Conservation (phyloP, 2,797 vertebrate species). For the Graptemys geographica region DNA sequence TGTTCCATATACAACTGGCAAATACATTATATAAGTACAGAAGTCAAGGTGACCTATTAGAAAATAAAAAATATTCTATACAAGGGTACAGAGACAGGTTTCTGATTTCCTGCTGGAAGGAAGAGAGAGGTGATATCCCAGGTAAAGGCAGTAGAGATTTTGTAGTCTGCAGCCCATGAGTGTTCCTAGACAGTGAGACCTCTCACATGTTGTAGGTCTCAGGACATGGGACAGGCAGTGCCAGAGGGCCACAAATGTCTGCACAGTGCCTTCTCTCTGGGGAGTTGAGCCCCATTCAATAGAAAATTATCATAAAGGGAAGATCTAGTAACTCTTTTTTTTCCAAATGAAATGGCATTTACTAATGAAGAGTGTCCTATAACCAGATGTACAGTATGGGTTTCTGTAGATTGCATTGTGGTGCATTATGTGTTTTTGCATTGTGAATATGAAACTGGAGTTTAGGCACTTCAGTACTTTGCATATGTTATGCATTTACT, state of each 20-base stretch:
- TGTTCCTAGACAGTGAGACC: background rate
- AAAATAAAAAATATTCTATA: background rate
- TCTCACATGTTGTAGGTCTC: background rate
- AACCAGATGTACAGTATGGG: background rate
- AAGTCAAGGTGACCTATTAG: background rate
- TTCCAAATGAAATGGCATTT: background rate
- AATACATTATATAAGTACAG: background rate
- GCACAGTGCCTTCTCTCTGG: background rate
- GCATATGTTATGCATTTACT: slow-evolving; percentile 46
- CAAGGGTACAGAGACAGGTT: background rate
- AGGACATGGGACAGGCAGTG: background rate
- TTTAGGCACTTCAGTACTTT: slow-evolving; percentile 1
- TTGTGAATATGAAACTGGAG: slow-evolving; percentile 1
- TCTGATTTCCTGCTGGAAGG: background rate
- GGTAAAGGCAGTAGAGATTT: background rate
- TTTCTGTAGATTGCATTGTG: background rate
- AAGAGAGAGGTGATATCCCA: background rate
- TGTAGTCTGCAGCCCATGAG: background rate
- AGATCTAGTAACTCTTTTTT: background rate
- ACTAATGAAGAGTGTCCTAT: background rate
- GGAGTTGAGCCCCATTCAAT: background rate
- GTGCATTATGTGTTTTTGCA: background rate
- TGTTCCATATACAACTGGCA: background rate
- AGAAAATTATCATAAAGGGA: background rate
- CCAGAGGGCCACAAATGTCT: background rate